These are phyloP conservation scores for Galago senegalensis DNA, from an alignment of 2,797 vertebrate species.

Conservation along the genomic window DNA sequence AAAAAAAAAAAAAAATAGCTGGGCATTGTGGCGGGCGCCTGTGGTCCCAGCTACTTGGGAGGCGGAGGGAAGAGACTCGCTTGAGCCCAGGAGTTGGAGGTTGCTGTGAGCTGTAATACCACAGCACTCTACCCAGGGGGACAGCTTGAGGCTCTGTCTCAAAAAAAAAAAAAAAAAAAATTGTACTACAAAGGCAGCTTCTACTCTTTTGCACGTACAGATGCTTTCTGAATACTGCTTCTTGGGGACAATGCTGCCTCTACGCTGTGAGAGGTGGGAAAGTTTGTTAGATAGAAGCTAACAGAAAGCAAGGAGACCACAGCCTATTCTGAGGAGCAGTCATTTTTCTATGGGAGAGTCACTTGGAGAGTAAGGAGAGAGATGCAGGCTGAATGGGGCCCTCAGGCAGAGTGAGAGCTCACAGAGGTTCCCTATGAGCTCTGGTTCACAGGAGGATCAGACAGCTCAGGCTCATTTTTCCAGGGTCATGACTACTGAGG, in stretches of 20 bases:
- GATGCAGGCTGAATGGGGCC: neutral
- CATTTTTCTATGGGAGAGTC: neutral
- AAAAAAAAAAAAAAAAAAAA: neutral
- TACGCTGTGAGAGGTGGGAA: neutral
- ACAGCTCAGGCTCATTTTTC: neutral
- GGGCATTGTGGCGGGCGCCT: no score
- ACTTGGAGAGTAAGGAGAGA: neutral
- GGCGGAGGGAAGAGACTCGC: no score
- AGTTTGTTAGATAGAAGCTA: neutral
- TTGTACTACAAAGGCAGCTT: neutral
- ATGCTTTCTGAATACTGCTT: neutral
- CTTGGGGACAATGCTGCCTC: neutral
- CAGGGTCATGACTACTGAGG: neutral
- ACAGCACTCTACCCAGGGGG: no score
- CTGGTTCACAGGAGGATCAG: neutral
- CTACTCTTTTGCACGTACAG: neutral
- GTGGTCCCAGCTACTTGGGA: no score
- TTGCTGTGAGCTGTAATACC: no score
- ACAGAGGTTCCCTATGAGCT: neutral
- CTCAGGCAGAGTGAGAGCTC: neutral
- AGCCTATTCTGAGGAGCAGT: neutral
- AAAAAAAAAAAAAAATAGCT: no score
- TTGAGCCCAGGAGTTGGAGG: no score
- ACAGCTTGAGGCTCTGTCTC: no score
- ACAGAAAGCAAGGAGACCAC: neutral